These are phyloP conservation scores for Albula glossodonta DNA, from an alignment of 2,113 vertebrate genomes.

Conservation along the genomic window DNA sequence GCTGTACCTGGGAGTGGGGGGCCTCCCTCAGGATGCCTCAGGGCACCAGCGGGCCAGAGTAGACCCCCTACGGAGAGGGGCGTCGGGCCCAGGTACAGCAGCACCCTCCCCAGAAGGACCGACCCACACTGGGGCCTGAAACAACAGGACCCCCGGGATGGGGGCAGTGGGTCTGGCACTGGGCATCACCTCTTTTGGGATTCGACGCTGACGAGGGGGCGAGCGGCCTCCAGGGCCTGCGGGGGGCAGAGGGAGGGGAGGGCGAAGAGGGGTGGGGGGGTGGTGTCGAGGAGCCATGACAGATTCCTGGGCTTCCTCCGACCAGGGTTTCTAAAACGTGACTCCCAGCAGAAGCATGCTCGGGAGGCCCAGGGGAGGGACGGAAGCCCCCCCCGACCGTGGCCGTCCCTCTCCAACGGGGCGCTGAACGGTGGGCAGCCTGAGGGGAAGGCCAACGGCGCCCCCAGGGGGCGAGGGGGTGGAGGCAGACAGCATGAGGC, in stretches of 20 bases:
- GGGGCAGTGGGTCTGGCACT: slow-evolving; percentile 41
- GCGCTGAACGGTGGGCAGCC: slow-evolving; percentile 43
- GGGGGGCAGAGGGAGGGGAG: slow-evolving; percentile 40
- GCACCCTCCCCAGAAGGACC: slow-evolving; percentile 59
- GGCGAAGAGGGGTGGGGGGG: slow-evolving; percentile 42
- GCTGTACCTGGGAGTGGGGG: slow-evolving; percentile 37
- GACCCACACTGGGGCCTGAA: slow-evolving; percentile 37
- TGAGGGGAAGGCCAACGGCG: slow-evolving; percentile 45
- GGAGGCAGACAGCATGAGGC: slow-evolving; percentile 38
- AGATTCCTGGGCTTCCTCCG: slow-evolving; percentile 72
- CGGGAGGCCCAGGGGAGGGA: slow-evolving; percentile 43
- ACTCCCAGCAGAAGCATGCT: slow-evolving; percentile 55
- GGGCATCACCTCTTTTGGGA: slow-evolving; percentile 51
- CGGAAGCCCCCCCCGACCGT: slow-evolving; percentile 39
- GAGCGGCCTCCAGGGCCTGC: slow-evolving; percentile 15
- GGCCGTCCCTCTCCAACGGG: slow-evolving; percentile 58
- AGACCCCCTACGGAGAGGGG: slow-evolving; percentile 39
- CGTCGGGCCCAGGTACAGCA: slow-evolving; percentile 28
- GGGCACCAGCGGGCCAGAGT: not conserved
- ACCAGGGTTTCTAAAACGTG: slow-evolving; percentile 74
- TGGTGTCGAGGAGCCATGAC: slow-evolving; percentile 55
- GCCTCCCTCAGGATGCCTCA: slow-evolving; percentile 34
- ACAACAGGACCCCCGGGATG: slow-evolving; percentile 41
- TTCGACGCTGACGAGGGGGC: slow-evolving; percentile 49
- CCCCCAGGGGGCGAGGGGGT: slow-evolving; percentile 30